Evolutionary conservation across 37 sponge, comb jelly and placozoan genomes (phyloP).

Genomic region (Aplysina aerophoba): DNA sequence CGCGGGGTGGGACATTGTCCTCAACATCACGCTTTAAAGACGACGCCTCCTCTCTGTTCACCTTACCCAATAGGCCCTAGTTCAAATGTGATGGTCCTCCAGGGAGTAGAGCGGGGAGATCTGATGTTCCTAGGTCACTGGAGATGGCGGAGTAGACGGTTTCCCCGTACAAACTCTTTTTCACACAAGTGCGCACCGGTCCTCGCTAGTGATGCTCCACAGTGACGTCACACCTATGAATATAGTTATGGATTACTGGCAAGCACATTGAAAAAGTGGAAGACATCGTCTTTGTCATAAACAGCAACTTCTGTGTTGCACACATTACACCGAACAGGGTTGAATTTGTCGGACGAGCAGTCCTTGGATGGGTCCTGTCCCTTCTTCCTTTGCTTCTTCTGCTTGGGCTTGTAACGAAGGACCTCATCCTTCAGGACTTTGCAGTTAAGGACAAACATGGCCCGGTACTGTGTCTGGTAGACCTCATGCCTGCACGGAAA

Average conservation of each 20-base stretch:
- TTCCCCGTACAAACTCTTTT: too few species aligned
- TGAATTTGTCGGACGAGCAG: slow-evolving; percentile 46
- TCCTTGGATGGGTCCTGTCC: neutral
- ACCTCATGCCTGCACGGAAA: slow-evolving; percentile 73
- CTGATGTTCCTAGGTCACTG: too few species aligned
- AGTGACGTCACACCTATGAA: neutral
- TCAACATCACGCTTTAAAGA: too few species aligned
- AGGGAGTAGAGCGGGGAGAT: too few species aligned
- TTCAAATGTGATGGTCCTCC: too few species aligned
- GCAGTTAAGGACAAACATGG: slow-evolving; percentile 97
- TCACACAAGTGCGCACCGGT: too few species aligned
- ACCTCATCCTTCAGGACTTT: slow-evolving; percentile 66
- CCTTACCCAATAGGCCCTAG: too few species aligned
- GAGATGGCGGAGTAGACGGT: too few species aligned
- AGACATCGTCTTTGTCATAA: slow-evolving; percentile 86
- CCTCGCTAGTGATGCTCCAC: too few species aligned
- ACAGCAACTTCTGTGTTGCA: slow-evolving; percentile 97
- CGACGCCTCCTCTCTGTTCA: too few species aligned
- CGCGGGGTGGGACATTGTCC: too few species aligned
- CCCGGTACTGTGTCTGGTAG: slow-evolving; percentile 86
- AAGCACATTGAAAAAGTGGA: slow-evolving; percentile 93
- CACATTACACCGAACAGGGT: slow-evolving; percentile 83
- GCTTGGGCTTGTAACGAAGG: slow-evolving; percentile 68
- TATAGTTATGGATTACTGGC: slow-evolving; percentile 71
- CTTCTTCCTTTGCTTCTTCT: slow-evolving; percentile 43